Evolutionary conservation across 2,113 vertebrate genomes (phyloP).

Genomic region (Aplodontia rufa): DNA sequence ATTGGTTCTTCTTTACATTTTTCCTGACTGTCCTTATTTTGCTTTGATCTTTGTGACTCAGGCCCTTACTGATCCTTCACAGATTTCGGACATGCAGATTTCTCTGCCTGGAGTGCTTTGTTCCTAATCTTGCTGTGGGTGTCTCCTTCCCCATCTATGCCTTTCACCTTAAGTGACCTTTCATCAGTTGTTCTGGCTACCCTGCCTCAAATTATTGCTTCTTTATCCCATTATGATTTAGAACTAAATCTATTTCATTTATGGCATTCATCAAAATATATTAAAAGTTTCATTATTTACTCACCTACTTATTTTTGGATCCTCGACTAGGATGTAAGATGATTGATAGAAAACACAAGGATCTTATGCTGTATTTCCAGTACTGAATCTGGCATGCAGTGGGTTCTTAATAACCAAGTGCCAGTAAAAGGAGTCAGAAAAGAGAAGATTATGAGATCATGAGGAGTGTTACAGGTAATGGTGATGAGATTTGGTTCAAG

Average conservation of each 20-base stretch:
- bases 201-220: not conserved
- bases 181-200: not conserved
- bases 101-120: not conserved
- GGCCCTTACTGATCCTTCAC: not conserved
- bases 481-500: not conserved
- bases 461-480: not conserved
- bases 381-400: not conserved
- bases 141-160: not conserved
- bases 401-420: not conserved
- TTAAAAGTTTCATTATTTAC: not conserved
- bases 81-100: not conserved
- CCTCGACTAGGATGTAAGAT: not conserved
- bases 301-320: not conserved
- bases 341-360: not conserved
- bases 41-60: not conserved
- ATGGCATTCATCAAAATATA: not conserved
- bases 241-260: not conserved
- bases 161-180: not conserved
- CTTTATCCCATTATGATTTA: not conserved
- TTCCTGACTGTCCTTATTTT: not conserved
- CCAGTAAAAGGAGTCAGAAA: not conserved
- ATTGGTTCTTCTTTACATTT: not conserved
- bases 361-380: not conserved
- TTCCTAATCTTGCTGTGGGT: not conserved
- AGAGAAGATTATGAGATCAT: not conserved